A percentile compares a stretch with the other conserved stretches of the same genome.
phyloP scores from a whole-genome alignment of 2,888 invertebrate species.

The Pteria penguin region DNA sequence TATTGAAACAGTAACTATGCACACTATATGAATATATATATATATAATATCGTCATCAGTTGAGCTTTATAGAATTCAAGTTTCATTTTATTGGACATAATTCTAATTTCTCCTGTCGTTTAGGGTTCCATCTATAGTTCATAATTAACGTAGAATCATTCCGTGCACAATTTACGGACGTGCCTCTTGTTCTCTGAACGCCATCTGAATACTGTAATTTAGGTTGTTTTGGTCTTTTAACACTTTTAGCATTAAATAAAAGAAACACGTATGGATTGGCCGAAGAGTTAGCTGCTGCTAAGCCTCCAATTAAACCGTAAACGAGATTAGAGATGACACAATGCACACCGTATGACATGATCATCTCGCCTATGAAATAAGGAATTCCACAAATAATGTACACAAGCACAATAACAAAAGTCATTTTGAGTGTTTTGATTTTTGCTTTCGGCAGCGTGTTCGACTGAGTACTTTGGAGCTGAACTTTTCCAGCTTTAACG shows the following conservation, averaged over 20 bases:
- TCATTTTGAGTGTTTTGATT: constrained; percentile 79
- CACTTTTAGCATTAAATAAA: constrained; percentile 72
- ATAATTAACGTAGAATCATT: background rate
- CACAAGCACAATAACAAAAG: constrained; percentile 76
- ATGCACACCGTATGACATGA: constrained; percentile 75
- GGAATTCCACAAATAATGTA: constrained; percentile 78
- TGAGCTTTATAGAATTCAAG: no score
- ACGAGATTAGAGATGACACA: constrained; percentile 55
- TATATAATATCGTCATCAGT: background rate
- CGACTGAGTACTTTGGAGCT: constrained; percentile 75
- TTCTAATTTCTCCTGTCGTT: background rate
- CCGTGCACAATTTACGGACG: background rate
- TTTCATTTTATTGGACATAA: background rate
- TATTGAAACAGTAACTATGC: no score
- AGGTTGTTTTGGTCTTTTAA: constrained; percentile 8
- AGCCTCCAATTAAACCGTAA: constrained; percentile 73
- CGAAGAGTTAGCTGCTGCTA: constrained; percentile 78
- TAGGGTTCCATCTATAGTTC: background rate
- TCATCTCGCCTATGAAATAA: constrained; percentile 78
- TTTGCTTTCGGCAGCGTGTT: constrained; percentile 78
- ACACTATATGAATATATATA: no score
- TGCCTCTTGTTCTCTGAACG: background rate
- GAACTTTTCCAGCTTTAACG: constrained; percentile 73
- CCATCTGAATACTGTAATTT: constrained; percentile 30
- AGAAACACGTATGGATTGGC: constrained; percentile 79